Evolutionary conservation across 2,797 vertebrate species (phyloP), one percentile per base, ranked within the genome.

Genomic region (Kryptolebias ocellatus): DNA sequence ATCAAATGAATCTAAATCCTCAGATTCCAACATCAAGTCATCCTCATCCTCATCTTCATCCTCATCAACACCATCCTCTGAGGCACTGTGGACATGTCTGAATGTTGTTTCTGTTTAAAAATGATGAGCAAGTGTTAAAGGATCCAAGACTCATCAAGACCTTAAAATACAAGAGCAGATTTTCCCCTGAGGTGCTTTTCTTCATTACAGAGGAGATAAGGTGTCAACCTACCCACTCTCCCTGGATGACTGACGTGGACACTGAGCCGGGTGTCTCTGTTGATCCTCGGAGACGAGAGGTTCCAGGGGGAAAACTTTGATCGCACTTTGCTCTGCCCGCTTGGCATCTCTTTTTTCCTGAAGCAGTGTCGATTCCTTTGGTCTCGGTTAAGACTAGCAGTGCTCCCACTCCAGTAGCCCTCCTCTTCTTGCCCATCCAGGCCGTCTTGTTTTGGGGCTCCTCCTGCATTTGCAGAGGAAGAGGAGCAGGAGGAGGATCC

Each of bases 241-340:
- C 76, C 90, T 0, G 87, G 86, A 15, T 78, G 86, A 24, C 60
- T 79, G 7, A 74, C 45, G 14, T 65, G 92, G 46, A 92, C 91
- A 1, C 84, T 92, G 50, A 94, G 90, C 34, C 92, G 80, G 4
- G 72, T 50, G 63, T 93, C 90, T 61, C 87, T 76, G 77, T 71
- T 90, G 78, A 94, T 92, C 58, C 93, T 83, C 0, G 94, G 94
- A 0, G 94, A 95, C 0, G 93, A 94, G 0, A 94, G 89, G 59
- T 94, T 95, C 94, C 94, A 94, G 8, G 94, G 94, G 12, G 94
- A 94, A 47, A 95, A 95, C 83, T 94, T 95, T 58, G 94, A 94
- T 7, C 93, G 83, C 0, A 90, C 69, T 65, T 74, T 82, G 29
- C 60, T 74, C 74, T 87, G 90, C 17, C 80, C 83, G 1, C 39